Percentiles rank a stretch among this genome's conserved stretches.
These are phyloP conservation scores for Orcinus orca DNA, from an alignment of 2,113 vertebrate species.

Conservation along the genomic window DNA sequence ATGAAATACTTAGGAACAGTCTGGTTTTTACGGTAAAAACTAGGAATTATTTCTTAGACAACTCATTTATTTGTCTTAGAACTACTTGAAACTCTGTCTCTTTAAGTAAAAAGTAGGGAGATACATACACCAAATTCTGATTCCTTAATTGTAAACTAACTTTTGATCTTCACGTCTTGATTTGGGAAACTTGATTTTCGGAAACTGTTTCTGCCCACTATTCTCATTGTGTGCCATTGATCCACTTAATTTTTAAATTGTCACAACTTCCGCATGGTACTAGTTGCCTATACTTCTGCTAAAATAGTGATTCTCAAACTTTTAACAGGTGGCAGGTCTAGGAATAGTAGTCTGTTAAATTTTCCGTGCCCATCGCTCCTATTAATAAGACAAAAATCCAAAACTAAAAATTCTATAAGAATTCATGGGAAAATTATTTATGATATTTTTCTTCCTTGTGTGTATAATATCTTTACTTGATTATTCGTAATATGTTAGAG, in stretches of 20 bases:
- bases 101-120: background rate
- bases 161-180: background rate
- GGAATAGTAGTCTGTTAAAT: background rate
- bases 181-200: background rate
- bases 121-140: background rate
- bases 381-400: background rate
- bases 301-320: background rate
- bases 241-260: background rate
- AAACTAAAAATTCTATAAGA: background rate
- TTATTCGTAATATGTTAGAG: background rate
- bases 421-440: background rate
- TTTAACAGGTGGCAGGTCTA: background rate
- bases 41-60: background rate
- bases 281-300: background rate
- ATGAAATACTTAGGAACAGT: slow-evolving; percentile 18
- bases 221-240: background rate
- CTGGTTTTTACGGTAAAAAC: background rate
- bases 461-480: background rate
- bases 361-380: background rate
- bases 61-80: background rate
- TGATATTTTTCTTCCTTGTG: background rate
- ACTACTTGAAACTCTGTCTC: background rate
- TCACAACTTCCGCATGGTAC: background rate
- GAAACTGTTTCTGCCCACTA: background rate
- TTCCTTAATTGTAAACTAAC: background rate